phyloP scores from a whole-genome alignment of 2,797 vertebrate genomes.

The Sarcoramphus papa region DNA sequence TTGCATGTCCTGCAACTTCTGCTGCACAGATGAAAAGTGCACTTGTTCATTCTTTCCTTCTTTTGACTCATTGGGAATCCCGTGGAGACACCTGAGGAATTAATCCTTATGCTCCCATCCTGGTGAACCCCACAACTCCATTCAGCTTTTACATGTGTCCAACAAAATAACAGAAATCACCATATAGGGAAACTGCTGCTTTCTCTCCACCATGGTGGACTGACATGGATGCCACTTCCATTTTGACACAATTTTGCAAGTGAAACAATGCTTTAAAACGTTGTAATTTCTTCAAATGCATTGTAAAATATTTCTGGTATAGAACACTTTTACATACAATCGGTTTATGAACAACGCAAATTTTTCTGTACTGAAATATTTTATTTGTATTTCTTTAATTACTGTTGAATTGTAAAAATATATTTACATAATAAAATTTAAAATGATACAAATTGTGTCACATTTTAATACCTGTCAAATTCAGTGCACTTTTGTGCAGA shows the following conservation, averaged over 20 bases:
- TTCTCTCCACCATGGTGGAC: not conserved
- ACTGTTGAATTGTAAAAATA: not conserved
- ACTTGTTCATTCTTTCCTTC: not conserved
- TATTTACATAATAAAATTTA: not conserved
- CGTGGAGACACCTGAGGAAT: not conserved
- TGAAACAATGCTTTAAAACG: not conserved
- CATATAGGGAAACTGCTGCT: not conserved
- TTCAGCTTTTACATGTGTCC: not conserved
- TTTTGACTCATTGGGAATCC: not conserved
- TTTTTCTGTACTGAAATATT: not conserved
- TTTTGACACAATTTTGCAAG: not conserved
- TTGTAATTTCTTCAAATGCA: not conserved
- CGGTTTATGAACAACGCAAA: too few relatives aligned
- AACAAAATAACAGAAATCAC: not conserved
- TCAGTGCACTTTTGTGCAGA: not conserved
- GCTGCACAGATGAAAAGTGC: not conserved
- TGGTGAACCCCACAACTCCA: not conserved
- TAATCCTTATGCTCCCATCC: not conserved
- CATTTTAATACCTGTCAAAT: not conserved
- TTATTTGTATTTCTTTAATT: not conserved
- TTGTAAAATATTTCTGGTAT: not conserved
- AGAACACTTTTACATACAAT: not conserved
- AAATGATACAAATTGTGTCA: not conserved
- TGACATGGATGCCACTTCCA: not conserved
- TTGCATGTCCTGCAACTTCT: not conserved